Conservation (phyloP, 1,140 invertebrate species). For the Brachionus plicatilis region DNA sequence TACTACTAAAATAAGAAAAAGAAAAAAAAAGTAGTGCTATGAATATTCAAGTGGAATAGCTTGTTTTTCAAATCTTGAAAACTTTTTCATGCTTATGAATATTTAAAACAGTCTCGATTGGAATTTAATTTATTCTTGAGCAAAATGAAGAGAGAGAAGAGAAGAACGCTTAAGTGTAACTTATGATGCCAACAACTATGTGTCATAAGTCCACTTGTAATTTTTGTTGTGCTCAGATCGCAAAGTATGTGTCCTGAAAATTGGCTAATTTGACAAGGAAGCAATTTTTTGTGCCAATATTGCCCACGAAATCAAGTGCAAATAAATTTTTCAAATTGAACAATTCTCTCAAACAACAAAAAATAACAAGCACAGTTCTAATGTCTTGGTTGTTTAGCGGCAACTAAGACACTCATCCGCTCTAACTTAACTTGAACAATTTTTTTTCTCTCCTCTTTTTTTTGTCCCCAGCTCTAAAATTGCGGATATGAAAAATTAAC, state of each 20-base stretch:
- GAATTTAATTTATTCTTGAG: conserved; percentile 24
- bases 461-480: not conserved
- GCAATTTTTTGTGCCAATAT: not conserved
- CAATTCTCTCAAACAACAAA: not conserved
- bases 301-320: conserved; percentile 12
- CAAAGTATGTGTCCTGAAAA: not conserved
- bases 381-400: conserved; percentile 16
- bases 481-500: not conserved
- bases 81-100: conserved; percentile 35
- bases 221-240: not conserved
- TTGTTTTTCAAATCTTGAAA: conserved; percentile 12
- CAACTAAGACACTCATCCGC: not conserved
- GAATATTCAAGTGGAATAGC: conserved; percentile 38
- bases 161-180: not conserved
- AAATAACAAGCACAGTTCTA: not conserved
- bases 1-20: no score
- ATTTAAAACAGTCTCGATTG: conserved; percentile 30
- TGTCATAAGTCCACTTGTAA: conserved; percentile 25
- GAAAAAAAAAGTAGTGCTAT: not conserved
- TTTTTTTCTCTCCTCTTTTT: not conserved
- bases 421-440: not conserved
- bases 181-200: conserved; percentile 36
- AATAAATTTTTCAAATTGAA: not conserved
- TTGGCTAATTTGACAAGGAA: not conserved
- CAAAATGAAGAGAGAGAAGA: not conserved